phyloP scores from a whole-genome alignment of 2,797 vertebrate species.

The Taenioides sp. region DNA sequence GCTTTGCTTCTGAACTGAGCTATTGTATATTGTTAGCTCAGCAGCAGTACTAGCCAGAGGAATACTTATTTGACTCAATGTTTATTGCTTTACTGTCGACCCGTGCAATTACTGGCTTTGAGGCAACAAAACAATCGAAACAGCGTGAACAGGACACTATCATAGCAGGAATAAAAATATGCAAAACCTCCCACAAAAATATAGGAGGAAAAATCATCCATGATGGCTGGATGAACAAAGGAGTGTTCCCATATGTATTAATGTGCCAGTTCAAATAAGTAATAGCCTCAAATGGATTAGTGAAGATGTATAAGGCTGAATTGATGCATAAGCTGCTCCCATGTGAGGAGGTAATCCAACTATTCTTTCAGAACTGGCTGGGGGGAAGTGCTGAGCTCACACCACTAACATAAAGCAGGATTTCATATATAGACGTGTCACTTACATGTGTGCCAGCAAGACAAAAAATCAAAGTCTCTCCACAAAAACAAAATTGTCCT shows the following conservation, averaged over 20 bases:
- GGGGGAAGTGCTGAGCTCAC: slow-evolving; percentile 23
- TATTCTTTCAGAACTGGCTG: slow-evolving; percentile 26
- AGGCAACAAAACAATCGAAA: slow-evolving; percentile 34
- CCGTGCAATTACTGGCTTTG: slow-evolving; percentile 25
- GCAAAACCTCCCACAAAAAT: slow-evolving; percentile 8
- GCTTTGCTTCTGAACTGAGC: slow-evolving; percentile 24
- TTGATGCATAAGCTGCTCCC: slow-evolving; percentile 10
- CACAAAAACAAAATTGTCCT: slow-evolving; percentile 53
- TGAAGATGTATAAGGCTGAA: slow-evolving; percentile 14
- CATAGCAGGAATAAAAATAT: slow-evolving; percentile 17
- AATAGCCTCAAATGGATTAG: slow-evolving; percentile 19
- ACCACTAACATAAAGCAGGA: slow-evolving; percentile 7
- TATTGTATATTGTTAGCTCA: slow-evolving; percentile 40
- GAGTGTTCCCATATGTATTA: neutral
- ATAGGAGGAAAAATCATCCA: neutral
- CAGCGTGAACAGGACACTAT: slow-evolving; percentile 29
- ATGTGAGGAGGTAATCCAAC: slow-evolving; percentile 13
- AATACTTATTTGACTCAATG: slow-evolving; percentile 34
- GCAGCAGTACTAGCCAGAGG: slow-evolving; percentile 39
- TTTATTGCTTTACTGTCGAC: slow-evolving; percentile 50
- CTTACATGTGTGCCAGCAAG: slow-evolving; percentile 18
- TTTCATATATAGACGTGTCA: slow-evolving; percentile 20
- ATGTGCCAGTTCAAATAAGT: neutral
- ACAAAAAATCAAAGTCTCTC: slow-evolving; percentile 19
- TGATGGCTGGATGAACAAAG: neutral